These are phyloP conservation scores for Pedetes capensis DNA, from an alignment of 2,113 vertebrate genomes.

Conservation along the genomic window DNA sequence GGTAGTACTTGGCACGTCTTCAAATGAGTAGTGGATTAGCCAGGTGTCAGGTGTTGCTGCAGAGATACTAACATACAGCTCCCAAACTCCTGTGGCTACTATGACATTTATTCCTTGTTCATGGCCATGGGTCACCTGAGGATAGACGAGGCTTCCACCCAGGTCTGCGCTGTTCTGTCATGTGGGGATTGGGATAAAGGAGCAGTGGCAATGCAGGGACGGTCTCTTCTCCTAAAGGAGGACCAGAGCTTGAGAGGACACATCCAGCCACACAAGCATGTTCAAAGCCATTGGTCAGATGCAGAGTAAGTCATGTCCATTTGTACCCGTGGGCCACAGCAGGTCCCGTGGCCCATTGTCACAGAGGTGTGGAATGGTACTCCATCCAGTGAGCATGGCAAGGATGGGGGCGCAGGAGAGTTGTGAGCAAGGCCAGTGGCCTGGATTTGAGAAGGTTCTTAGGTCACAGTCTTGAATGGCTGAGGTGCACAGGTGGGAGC, in stretches of 20 bases:
- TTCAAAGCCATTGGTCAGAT: neutral
- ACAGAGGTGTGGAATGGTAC: neutral
- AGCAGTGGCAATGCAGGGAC: neutral
- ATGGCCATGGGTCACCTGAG: neutral
- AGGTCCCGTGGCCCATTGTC: neutral
- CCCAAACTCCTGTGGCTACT: neutral
- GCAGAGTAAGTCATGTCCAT: neutral
- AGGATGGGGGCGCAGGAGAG: neutral
- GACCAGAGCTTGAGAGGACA: neutral
- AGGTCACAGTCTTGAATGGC: neutral
- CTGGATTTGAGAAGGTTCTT: neutral
- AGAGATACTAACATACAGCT: neutral
- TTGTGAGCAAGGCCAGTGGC: neutral
- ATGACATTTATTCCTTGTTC: neutral
- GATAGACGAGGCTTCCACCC: rapidly evolving
- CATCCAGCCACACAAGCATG: neutral
- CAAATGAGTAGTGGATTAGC: no score
- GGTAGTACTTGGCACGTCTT: rapidly evolving
- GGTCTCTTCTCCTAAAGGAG: neutral
- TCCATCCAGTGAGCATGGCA: neutral
- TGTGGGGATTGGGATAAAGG: neutral
- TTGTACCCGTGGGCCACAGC: no score
- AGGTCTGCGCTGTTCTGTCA: neutral
- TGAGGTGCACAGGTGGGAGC: neutral
- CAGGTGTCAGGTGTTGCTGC: neutral